Evolutionary conservation across 2,888 invertebrate genomes (phyloP), one percentile per base, ranked within the genome.

Genomic region (Morinoia aosen): DNA sequence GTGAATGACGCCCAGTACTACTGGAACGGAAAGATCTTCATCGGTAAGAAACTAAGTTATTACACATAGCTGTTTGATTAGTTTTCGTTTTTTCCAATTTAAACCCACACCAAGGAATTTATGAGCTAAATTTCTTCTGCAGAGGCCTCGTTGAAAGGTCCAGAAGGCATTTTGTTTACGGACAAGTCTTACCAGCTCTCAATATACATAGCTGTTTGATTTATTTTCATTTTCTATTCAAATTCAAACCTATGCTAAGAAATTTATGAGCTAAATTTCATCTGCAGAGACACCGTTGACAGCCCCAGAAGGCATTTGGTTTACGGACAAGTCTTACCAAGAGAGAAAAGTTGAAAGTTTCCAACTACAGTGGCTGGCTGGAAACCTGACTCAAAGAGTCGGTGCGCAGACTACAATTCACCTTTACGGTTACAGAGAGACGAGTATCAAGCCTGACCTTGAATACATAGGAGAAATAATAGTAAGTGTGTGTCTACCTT

Each of bases 1-100:
- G 98, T 98, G 95, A 98, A 98, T 96, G 98, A 98, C 96, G 98
- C 98, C 96, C 98, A 98, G 95, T 99, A 98, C 96, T 97, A 98
- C 97, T 99, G 99, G 98, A 98, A 98, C 97, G 99, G 99, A 97
- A 98, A 98, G 97, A 99, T 98, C 97, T 99, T 99, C 97, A 98
- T 99, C 96, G 99, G 99, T 99, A 97, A 98, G 98, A 97, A 91
- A 76, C 25, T 14, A 48, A 61, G 5, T 12, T 94, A 2, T 48
- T 58, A 58, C 58, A 10, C 88, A 95, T 48, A 40, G 93, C 1
- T 25, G 19, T 76, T 76, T 39, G 39, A 90, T 48, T 90, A 40
- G 3, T 40, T 88, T 33, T 25, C 16, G 48, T 7, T 12, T 10
- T 40, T 12, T 93, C 11, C 0, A 25, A 11, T 33, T 39, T 8